Evolutionary conservation across 2,797 vertebrate species (phyloP).

Genomic region (Luscinia megarhynchos): DNA sequence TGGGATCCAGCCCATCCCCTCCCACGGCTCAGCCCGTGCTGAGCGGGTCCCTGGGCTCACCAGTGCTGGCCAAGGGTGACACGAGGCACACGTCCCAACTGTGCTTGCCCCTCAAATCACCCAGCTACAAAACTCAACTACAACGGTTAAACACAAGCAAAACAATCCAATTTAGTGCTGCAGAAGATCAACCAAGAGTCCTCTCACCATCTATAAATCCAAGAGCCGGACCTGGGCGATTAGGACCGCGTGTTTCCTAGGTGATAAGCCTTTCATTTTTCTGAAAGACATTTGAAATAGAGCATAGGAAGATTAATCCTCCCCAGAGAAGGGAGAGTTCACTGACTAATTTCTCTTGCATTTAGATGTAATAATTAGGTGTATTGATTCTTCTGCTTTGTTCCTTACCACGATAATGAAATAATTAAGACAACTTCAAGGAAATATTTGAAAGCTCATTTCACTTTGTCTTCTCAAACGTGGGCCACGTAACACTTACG

Average conservation of each 20-base stretch:
- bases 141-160: background rate
- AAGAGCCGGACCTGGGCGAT: conserved; percentile 67
- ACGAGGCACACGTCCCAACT: rapidly evolving
- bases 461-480: conserved; percentile 39
- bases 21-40: background rate
- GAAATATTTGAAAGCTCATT: conserved; percentile 65
- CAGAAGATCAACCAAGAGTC: conserved; percentile 30
- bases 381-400: conserved; percentile 67
- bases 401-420: conserved; percentile 72
- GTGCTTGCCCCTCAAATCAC: background rate
- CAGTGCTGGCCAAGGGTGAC: background rate
- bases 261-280: conserved; percentile 77
- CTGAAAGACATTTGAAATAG: conserved; percentile 76
- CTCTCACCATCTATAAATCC: conserved; percentile 33
- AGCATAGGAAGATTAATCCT: conserved; percentile 74
- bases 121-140: conserved; percentile 8
- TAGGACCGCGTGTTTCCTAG: conserved; percentile 77
- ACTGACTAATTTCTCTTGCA: conserved; percentile 75
- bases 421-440: conserved; percentile 70
- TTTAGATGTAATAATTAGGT: conserved; percentile 80
- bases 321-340: conserved; percentile 74
- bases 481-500: conserved; percentile 7
- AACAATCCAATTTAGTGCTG: conserved; percentile 31
- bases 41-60: background rate
- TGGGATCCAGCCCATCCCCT: background rate